Conservation (phyloP, 1,140 invertebrate species). For the Dryas iulia region DNA sequence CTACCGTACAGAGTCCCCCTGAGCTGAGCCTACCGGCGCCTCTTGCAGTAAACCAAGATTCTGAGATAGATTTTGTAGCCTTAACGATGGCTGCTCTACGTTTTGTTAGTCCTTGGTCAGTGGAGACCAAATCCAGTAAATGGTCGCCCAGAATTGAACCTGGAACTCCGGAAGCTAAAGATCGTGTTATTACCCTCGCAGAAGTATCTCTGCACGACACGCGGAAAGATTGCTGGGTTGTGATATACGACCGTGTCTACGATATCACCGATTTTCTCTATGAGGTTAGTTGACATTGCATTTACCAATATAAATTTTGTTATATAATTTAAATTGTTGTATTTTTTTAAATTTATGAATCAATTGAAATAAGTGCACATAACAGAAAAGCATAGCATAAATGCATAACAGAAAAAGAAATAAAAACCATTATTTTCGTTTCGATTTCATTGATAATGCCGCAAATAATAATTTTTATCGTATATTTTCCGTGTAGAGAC, state of each 20-base stretch:
- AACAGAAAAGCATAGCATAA: too few species aligned
- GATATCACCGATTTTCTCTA: constrained; percentile 87
- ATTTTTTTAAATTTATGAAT: too few species aligned
- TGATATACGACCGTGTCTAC: constrained; percentile 88
- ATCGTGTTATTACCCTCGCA: constrained; percentile 80
- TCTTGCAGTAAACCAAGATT: constrained; percentile 54
- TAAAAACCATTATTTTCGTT: too few species aligned
- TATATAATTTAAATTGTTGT: not conserved
- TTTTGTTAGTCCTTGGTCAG: constrained; percentile 66
- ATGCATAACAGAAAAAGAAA: too few species aligned
- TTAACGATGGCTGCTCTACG: constrained; percentile 75
- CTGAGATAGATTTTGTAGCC: constrained; percentile 64
- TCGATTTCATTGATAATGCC: too few species aligned
- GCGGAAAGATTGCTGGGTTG: constrained; percentile 84
- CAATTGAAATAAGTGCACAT: too few species aligned
- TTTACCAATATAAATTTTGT: not conserved
- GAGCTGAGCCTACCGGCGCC: constrained; percentile 53
- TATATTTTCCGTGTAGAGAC: too few species aligned
- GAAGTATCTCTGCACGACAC: constrained; percentile 86
- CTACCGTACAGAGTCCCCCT: constrained; percentile 59
- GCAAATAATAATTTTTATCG: too few species aligned
- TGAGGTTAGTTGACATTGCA: constrained; percentile 72
- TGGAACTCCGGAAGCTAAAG: constrained; percentile 57
- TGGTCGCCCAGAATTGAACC: constrained; percentile 51
- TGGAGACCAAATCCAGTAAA: constrained; percentile 39